Percentiles rank a stretch among this genome's conserved stretches.
Evolutionary conservation across 2,888 invertebrate genomes (phyloP).

Genomic region (Pantelozetes paolii): DNA sequence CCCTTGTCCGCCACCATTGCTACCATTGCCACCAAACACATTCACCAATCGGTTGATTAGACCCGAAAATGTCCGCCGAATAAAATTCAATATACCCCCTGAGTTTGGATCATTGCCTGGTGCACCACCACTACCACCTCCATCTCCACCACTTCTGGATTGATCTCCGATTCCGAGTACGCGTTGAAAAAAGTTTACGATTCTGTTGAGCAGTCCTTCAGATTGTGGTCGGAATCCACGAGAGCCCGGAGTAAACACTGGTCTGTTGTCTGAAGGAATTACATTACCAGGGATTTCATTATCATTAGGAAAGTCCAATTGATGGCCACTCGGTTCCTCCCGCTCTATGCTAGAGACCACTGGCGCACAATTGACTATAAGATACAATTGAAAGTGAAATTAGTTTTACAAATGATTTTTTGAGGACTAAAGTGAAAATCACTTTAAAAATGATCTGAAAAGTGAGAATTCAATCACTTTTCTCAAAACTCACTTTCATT

Average conservation of each 20-base stretch:
- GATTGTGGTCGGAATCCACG: background rate
- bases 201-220: background rate
- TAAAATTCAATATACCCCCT: background rate
- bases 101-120: background rate
- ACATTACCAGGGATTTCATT: constrained; percentile 8
- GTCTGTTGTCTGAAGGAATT: background rate
- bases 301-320: background rate
- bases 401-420: background rate
- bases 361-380: background rate
- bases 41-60: background rate
- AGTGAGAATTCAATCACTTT: background rate
- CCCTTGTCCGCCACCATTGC: no score
- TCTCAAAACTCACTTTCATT: background rate
- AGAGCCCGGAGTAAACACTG: background rate
- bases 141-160: background rate
- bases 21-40: background rate
- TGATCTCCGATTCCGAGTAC: background rate
- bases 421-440: background rate
- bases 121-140: background rate
- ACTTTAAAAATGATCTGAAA: no score
- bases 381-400: background rate
- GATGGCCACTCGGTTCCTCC: background rate
- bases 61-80: background rate
- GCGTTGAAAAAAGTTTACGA: background rate
- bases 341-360: background rate